phyloP scores from a whole-genome alignment of 2,888 invertebrate genomes.

The Pyrgus malvae region DNA sequence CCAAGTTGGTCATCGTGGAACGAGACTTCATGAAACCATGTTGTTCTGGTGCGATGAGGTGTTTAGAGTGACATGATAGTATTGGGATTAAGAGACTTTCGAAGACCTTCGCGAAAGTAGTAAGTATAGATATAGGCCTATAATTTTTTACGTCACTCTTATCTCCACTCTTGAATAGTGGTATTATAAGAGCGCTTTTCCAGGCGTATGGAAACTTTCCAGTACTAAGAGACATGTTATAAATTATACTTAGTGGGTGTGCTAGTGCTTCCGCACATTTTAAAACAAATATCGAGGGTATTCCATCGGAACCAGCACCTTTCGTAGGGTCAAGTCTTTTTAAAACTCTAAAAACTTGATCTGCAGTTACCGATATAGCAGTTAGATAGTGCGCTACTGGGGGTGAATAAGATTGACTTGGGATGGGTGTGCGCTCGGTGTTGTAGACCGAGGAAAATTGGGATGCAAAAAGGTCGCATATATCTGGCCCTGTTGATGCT shows the following conservation, averaged over 20 bases:
- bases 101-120: too few relatives aligned
- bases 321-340: constrained; percentile 1
- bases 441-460: neutral
- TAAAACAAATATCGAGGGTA: neutral
- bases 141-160: constrained; percentile 8
- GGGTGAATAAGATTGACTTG: neutral
- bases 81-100: too few relatives aligned
- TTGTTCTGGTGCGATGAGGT: too few relatives aligned
- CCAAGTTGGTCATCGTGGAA: too few relatives aligned
- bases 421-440: neutral
- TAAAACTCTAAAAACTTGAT: neutral
- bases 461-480: constrained; percentile 2
- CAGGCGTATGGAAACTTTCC: constrained; percentile 5
- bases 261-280: neutral
- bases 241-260: neutral
- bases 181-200: constrained; percentile 1
- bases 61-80: too few relatives aligned
- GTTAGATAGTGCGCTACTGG: neutral
- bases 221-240: neutral
- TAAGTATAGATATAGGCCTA: too few relatives aligned
- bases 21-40: too few relatives aligned
- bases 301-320: neutral
- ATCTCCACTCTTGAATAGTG: constrained; percentile 4
- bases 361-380: neutral
- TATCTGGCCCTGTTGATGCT: neutral